Evolutionary conservation across 2,888 invertebrate genomes (phyloP), one percentile per base, ranked within the genome.

Genomic region (Drosophila paramelanica): DNA sequence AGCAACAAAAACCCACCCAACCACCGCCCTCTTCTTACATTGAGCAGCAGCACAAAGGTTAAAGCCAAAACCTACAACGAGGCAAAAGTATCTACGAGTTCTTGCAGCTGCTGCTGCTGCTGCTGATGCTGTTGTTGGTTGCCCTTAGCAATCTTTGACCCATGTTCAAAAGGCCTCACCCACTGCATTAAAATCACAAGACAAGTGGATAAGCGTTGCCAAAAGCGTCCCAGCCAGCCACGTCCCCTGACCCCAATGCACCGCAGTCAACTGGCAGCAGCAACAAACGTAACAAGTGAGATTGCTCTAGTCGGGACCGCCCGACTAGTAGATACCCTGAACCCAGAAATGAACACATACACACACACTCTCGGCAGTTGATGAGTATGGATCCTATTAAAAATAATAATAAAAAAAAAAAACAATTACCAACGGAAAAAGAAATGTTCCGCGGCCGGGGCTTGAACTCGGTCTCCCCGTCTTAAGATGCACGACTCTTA

Each of bases 191-290:
- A 89, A 85, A 85, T 85, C 85, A 83, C 77, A 88, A 85, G 81
- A 85, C 84, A 85, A 83, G 89, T 83, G 89, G 85, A 84, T 85
- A 85, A 85, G 74, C 89, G 84, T 81, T 89, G 74, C 83, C 82
- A 79, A 83, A 83, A 85, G 86, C 74, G 38, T 39, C 36, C 33
- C 61, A 45, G 13, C 41, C 52, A 41, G 6, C 31, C 31, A 5
- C 45, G 17, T 42, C 14, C 36, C 20, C 27, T 38, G 20, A 46
- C 45, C 41, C 53, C 41, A 57, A 57, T 25, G 33, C 25, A 58
- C 46, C 60, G 46, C 75, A 68, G 43, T 60, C 62, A 66, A 69
- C 69, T 68, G 70, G 69, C 76, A 66, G 67, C 81, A 79, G 81
- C 73, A 76, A 70, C 86, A 88, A 88, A 88, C 77, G 82, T 73